A percentile compares a stretch with the other conserved stretches of the same genome.
Evolutionary conservation across 2,797 vertebrate genomes (phyloP).

Genomic region (Tangara arthus): DNA sequence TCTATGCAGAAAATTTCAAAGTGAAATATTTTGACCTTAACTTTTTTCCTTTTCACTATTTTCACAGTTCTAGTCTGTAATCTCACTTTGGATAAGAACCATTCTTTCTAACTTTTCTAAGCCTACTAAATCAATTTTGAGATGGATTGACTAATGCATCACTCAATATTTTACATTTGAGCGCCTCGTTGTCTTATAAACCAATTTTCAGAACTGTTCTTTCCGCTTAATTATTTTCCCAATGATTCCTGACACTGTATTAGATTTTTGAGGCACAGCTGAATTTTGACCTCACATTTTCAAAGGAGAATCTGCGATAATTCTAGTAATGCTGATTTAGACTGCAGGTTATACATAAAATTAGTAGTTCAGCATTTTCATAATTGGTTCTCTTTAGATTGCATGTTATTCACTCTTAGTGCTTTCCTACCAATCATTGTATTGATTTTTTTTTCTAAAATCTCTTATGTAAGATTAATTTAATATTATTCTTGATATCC

Average conservation of each 20-base stretch:
- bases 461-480: not conserved
- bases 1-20: not conserved
- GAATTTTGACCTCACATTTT: not conserved
- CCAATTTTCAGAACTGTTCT: not conserved
- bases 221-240: not conserved
- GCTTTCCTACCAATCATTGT: not conserved
- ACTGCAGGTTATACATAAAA: not conserved
- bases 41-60: not conserved
- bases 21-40: not conserved
- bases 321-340: not conserved
- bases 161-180: not conserved
- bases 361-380: not conserved
- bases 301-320: not conserved
- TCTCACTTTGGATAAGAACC: not conserved
- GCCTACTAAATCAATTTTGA: not conserved
- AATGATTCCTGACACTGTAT: not conserved
- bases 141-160: not conserved
- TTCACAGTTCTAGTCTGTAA: not conserved
- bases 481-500: not conserved
- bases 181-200: not conserved
- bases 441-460: not conserved
- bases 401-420: not conserved
- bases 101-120: not conserved
- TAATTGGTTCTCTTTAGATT: not conserved
- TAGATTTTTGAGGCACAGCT: not conserved